Conservation (phyloP, 2,888 invertebrate genomes). For the Odontothrips loti region DNA sequence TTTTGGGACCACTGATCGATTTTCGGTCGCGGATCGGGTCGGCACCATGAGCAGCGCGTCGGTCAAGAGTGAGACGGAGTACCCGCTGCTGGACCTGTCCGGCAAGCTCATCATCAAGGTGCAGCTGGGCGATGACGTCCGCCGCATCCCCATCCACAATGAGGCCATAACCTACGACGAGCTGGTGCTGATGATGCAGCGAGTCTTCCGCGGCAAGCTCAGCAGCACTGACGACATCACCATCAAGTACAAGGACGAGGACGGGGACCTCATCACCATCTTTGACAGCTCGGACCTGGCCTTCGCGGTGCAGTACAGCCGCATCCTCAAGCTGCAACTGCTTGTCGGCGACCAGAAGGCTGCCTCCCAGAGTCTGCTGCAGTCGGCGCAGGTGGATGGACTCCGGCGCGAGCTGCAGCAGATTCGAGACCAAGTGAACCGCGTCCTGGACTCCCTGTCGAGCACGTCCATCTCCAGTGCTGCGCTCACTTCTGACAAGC, state of each 20-base stretch:
- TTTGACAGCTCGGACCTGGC: conserved; percentile 65
- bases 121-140: conserved; percentile 62
- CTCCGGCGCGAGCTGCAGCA: conserved; percentile 47
- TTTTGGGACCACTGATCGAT: too few species aligned
- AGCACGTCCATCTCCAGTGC: conserved; percentile 37
- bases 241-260: conserved; percentile 69
- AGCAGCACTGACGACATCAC: conserved; percentile 60
- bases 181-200: conserved; percentile 66
- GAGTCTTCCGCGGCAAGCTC: conserved; percentile 62
- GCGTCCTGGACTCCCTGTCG: conserved; percentile 54
- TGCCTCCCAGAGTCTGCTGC: conserved; percentile 40
- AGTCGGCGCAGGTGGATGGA: conserved; percentile 39
- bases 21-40: too few species aligned
- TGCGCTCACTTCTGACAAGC: conserved; percentile 22
- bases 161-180: conserved; percentile 68
- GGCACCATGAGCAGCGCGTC: background rate
- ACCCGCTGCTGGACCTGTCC: conserved; percentile 48
- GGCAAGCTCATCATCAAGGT: conserved; percentile 56
- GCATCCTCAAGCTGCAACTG: conserved; percentile 60
- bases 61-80: conserved; percentile 33
- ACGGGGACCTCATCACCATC: conserved; percentile 66
- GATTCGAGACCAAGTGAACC: conserved; percentile 58
- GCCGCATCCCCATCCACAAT: conserved; percentile 66
- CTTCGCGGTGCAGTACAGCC: conserved; percentile 64
- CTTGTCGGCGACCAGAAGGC: conserved; percentile 48